Base-by-base conservation (phyloP, 1,140 invertebrate genomes). In the Heliconius hermathena region DNA sequence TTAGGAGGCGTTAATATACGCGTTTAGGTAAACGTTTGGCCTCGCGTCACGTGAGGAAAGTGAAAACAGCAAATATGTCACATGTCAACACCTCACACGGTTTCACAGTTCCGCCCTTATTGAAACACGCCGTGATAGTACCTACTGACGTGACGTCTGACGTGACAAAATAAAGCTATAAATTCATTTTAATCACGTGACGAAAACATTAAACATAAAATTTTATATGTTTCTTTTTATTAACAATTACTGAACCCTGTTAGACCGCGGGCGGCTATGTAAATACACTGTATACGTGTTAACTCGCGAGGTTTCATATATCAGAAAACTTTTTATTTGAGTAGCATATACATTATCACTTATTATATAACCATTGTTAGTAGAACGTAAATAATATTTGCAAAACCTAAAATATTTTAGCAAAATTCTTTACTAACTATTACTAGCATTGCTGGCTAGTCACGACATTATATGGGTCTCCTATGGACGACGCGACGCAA, bases 361-460 rank as follows among this genome's bases (percentile, higher is more conserved):
- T 66, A 66, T 74, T 73, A 49, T 73, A 49, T 26, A 79, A 81
- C 79, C 77, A 83, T 82, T 84, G 80, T 83, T 84, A 82, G 78
- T 76, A 82, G 84, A 88, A 88, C 86, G 87, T 87, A 88, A 87
- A 91, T 89, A 89, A 87, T 90, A 90, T 89, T 90, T 85, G 87
- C 90, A 82, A 89, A 87, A 91, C 87, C 90, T 83, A 91, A 92
- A 93, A 92, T 93, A 90, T 89, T 93, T 91, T 86, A 90, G 91
- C 86, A 86, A 86, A 87, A 93, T 92, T 88, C 86, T 87, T 78
- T 81, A 84, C 81, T 89, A 91, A 91, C 89, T 89, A 66, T 66
- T 66, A 66, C 60, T 3, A 90, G 88, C 89, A 88, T 86, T 84
- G 86, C 77, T 85, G 83, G 87, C 60, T 26, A 91, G 91, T 93